Evolutionary conservation across 1,140 invertebrate species (phyloP), one percentile per base, ranked within the genome.

Genomic region (Drosophila erecta): DNA sequence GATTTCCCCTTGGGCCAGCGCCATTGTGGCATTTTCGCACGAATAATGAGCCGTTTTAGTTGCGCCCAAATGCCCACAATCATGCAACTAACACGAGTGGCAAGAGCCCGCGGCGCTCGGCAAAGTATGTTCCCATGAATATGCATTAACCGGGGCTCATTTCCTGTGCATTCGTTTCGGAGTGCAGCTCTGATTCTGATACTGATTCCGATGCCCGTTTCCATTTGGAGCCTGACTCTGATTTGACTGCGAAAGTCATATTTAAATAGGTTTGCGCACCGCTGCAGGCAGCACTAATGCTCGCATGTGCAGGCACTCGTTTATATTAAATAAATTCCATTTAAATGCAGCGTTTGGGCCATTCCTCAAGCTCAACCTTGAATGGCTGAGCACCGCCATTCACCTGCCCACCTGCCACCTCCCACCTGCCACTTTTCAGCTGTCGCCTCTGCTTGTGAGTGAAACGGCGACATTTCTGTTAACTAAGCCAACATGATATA

Each of bases 401-500:
- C 43, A 22, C 46, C n/a, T 24, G 5, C 0, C 10, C 4, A n/a
- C n/a, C n/a, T n/a, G n/a, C 6, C 12, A 35, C 8, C 47, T 44
- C 41, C 14, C 3, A n/a, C n/a, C n/a, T n/a, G n/a, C 14, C 35
- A n/a, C 40, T 38, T 62, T 60, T 71, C 40, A 54, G 50, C 56
- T 76, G 47, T 70, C 59, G 75, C 74, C 62, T 64, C 74, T 67
- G 59, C 44, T 37, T 30, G 30, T 35, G 46, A 43, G 64, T 51
- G 30, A 67, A 62, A 50, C 58, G 64, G 81, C 71, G 70, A 65
- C 80, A 76, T 85, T 80, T 73, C 56, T 77, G 73, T 87, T 83
- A 83, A 78, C 81, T 86, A 71, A 83, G 80, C 75, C 78, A 85
- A 69, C 78, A 87, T 81, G 81, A 85, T 81, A 66, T 77, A 77